Conservation (phyloP, 2,113 vertebrate species). For the Beaufortia kweichowensis region DNA sequence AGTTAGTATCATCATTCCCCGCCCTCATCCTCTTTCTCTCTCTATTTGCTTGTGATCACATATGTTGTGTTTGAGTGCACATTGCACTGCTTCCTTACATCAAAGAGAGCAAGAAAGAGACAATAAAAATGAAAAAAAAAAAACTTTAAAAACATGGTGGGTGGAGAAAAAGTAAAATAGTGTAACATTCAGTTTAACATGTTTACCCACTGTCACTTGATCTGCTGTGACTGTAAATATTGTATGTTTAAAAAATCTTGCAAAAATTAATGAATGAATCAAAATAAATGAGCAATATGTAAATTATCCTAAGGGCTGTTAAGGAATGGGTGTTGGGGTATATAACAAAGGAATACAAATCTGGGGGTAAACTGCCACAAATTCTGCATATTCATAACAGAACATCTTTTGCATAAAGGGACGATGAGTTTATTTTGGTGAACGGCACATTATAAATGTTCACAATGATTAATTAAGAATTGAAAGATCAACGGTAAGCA, state of each 20-base stretch:
- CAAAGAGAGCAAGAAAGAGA: conserved; percentile 63
- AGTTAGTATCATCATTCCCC: conserved; percentile 42
- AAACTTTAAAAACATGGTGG: conserved; percentile 29
- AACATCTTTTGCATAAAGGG: background rate
- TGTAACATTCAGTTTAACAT: conserved; percentile 17
- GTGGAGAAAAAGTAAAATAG: conserved; percentile 12
- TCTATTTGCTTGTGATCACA: conserved; percentile 54
- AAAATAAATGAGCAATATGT: background rate
- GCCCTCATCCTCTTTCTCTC: conserved; percentile 53
- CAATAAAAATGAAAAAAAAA: conserved; percentile 53
- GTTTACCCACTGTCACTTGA: background rate
- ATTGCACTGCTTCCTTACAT: conserved; percentile 74
- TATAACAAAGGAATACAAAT: background rate
- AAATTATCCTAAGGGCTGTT: background rate
- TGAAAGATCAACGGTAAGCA: background rate
- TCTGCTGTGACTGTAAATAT: background rate
- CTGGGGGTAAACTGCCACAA: background rate
- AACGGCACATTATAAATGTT: background rate
- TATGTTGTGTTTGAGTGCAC: conserved; percentile 55
- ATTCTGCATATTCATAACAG: background rate
- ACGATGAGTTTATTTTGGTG: conserved; percentile 3
- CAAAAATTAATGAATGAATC: background rate
- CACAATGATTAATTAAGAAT: conserved; percentile 3
- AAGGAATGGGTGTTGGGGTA: background rate
- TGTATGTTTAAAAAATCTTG: background rate